Base-by-base conservation (phyloP, 2,888 invertebrate species). In the Carterocephalus palaemon region DNA sequence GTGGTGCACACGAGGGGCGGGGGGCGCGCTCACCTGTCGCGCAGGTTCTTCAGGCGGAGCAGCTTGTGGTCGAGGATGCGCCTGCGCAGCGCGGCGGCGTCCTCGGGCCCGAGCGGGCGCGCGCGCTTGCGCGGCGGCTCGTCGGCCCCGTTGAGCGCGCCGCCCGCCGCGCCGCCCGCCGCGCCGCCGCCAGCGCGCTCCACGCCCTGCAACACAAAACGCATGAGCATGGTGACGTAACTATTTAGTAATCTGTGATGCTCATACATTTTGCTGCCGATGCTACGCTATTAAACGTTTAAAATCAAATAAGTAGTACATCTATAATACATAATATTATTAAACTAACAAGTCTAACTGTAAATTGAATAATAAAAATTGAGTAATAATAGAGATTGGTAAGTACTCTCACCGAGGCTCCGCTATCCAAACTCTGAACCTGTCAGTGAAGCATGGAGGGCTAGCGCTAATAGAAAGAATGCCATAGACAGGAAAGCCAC, bases 21-120 rank as follows among this genome's bases (percentile, higher is more conserved):
- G 4, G 4, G 7, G 17, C 23, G 10, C 9, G 13, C 54, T 60
- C 46, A 89, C 87, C 89, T 90, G 59, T 93, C 93, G 48, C 92
- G 90, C 54, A 93, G 85, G 53, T 88, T 87, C 65, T 91, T 91
- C 77, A 93, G 89, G 19, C 91, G 89, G 59, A 89, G 89, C 75
- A 91, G 89, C 70, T 92, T 90, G 68, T 92, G 89, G 69, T 94
- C 93, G 69, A 92, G 89, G 49, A 93, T 89, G 55, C 91, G 90
- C 61, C 91, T 90, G 49, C 92, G 89, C 64, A 91, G 87, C 49
- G 88, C 60, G 39, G 67, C 56, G 46, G 60, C 64, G 42, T 72
- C 79, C 48, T 67, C 70, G 33, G 57, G 50, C 45, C 52, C 55
- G 46, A 63, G 54, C 49, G 67, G 57, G 60, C 69, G 69, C 53